phyloP scores from a whole-genome alignment of 2,797 vertebrate genomes.

The Sebastes matsubarae region DNA sequence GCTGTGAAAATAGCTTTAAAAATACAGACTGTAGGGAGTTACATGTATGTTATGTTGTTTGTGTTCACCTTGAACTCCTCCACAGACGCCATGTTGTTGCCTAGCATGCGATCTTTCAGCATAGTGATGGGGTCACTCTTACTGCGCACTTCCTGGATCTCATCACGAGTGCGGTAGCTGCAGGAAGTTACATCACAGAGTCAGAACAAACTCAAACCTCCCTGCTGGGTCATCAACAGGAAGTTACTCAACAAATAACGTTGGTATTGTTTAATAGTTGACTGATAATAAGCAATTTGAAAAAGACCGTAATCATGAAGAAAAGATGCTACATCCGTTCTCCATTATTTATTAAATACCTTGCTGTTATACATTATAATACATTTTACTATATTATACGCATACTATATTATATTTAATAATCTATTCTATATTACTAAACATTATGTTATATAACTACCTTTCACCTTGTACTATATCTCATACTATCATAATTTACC shows the following conservation, averaged over 20 bases:
- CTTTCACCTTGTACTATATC: too few species aligned
- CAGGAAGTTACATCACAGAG: constrained; percentile 7
- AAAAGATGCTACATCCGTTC: too few species aligned
- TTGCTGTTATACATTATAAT: too few species aligned
- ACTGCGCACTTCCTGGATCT: constrained; percentile 91
- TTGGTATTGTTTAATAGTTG: not conserved
- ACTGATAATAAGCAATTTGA: not conserved
- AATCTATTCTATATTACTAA: too few species aligned
- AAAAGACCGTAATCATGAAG: too few species aligned
- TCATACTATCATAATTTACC: too few species aligned
- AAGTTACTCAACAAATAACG: not conserved
- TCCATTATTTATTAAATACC: too few species aligned
- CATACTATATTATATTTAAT: too few species aligned
- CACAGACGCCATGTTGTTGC: constrained; percentile 85
- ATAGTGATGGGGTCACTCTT: constrained; percentile 93
- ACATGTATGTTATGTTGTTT: not conserved
- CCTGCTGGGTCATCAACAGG: not conserved
- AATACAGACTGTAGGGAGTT: not conserved
- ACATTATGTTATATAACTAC: too few species aligned
- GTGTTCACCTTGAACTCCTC: constrained; percentile 89
- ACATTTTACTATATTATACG: too few species aligned
- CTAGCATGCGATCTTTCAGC: constrained; percentile 90
- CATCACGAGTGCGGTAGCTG: constrained; percentile 92
- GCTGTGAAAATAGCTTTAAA: too few species aligned
- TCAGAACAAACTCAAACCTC: not conserved